Evolutionary conservation across 2,888 invertebrate species (phyloP), one percentile per base, ranked within the genome.

Genomic region (Pachycephus smyrnensis): DNA sequence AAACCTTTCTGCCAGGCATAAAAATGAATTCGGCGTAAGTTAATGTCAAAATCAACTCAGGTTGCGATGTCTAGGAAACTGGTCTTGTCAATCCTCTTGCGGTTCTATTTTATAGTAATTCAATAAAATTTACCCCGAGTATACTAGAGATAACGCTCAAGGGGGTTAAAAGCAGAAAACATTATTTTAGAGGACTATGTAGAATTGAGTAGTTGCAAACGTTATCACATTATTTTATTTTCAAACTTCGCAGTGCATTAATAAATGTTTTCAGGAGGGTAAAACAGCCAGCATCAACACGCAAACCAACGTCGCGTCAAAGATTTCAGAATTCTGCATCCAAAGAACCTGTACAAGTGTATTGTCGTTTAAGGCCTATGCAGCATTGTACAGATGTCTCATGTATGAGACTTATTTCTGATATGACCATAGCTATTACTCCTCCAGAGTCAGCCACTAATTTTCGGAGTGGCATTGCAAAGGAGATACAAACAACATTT

Each of bases 271-370:
- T n/a, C 73, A 91, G 91, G 77, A 89, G 90, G 12, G 80, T 84
- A 2, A 90, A 89, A 79, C 85, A 88, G 40, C 88, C 90, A 55
- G 76, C 83, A 4, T 90, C 90, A n/a, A 88, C 90, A 9, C 84
- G 88, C 30, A 91, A 90, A 73, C 86, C 87, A 23, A n/a, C 79
- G 12, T 81, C 75, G 79, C 82, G 91, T 81, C 82, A 88, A 1
- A 88, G 83, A 12, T 86, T 89, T 40, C 88, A 85, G 12, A 88
- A 88, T 77, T 86, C 87, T 77, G 55, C 82, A 40, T 93, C 93
- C 0, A 93, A 94, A 82, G 96, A 97, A 91, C 95, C 97, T 0
- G 96, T 98, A 0, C 95, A 97, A 92, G 98, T 98, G 0, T 98
- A 94, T 88, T 98, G 98, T 89, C 93, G 98, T 32, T 92, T 98